Percentiles rank a stretch among this genome's conserved stretches.
phyloP scores from a whole-genome alignment of 2,113 vertebrate genomes.

The Fulmarus glacialis region DNA sequence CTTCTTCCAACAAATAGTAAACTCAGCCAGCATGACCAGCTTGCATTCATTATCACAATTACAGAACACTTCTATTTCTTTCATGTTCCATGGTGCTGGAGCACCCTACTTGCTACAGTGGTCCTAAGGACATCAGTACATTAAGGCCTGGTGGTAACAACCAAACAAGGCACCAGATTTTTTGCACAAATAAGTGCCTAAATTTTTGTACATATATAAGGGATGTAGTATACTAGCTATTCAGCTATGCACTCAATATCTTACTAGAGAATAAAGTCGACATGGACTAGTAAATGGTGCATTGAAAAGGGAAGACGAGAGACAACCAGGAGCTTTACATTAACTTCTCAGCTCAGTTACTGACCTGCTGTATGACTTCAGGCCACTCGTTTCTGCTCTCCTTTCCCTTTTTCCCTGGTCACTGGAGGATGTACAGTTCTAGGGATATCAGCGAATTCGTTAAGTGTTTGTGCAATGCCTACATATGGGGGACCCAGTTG shows the following conservation, averaged over 20 bases:
- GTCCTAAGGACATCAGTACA: background rate
- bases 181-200: background rate
- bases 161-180: background rate
- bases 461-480: background rate
- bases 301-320: background rate
- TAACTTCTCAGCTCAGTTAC: background rate
- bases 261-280: background rate
- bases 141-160: background rate
- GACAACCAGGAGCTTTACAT: background rate
- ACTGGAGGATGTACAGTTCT: background rate
- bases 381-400: background rate
- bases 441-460: background rate
- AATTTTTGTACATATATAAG: background rate
- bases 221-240: background rate
- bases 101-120: background rate
- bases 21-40: background rate
- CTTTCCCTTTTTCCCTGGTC: background rate
- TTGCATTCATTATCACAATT: background rate
- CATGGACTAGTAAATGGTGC: background rate
- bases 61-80: background rate
- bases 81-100: background rate
- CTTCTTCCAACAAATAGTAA: background rate
- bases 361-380: background rate
- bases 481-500: background rate
- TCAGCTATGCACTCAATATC: background rate